Evolutionary conservation across 2,113 vertebrate genomes (phyloP), one percentile per base, ranked within the genome.

Genomic region (Regulus satrapa): DNA sequence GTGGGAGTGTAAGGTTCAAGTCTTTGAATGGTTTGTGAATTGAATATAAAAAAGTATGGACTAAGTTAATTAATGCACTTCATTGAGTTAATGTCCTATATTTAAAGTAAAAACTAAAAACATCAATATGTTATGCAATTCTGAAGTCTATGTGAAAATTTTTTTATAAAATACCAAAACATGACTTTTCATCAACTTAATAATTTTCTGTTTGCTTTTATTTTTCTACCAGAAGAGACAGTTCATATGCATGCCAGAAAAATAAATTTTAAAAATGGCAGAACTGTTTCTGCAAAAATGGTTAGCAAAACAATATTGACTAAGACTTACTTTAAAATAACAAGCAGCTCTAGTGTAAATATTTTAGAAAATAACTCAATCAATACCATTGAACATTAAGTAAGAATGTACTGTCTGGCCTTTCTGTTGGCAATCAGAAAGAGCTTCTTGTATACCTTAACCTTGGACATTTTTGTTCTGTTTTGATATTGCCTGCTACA

Each of bases 251-350:
- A 59, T 1, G 29, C 43, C 8, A n/a, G 32, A 11, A 46, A 63
- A 72, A 78, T 9, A 29, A 38, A 36, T 59, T 45, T 32, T 26
- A 4, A 29, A 63, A 36, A 24, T 9, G 3, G 1, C 25, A 19
- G 38, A 81, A 81, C 32, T 51, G 5, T 77, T 72, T 72, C 56
- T 0, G 0, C 48, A 40, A 52, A 72, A 78, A 55, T 72, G 2
- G 82, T 92, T 45, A 81, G 46, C 20, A 86, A 82, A 81, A 87
- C 62, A 67, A n/a, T 89, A 85, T 62, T 78, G 78, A 78, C 84
- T 94, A 87, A 78, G 72, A 88, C 69, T 34, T 28, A 52, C 49
- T 94, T 74, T 74, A 92, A 91, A 89, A 80, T 46, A 87, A 92
- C 85, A 52, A 91, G 34, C 11, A 48, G 14, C 28, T 94, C 61